Evolutionary conservation across 1,140 invertebrate species (phyloP).

Genomic region (Psix sp.): DNA sequence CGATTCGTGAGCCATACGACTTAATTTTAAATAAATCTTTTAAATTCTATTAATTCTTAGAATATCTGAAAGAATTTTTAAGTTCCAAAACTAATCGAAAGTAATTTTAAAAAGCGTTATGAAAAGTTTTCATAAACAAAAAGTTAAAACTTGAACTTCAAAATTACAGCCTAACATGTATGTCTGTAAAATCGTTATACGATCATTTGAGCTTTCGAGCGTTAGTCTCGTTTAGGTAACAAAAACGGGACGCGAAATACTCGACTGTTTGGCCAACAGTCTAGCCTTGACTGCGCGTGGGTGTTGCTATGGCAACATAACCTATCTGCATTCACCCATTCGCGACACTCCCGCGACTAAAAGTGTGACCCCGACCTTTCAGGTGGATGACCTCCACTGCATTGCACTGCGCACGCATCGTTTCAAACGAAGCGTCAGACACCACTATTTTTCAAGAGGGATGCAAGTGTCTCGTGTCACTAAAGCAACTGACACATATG

Average conservation of each 20-base stretch:
- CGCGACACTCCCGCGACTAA: constrained; percentile 62
- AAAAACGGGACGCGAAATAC: constrained; percentile 24
- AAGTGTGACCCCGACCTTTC: constrained; percentile 77
- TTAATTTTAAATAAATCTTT: too few relatives aligned
- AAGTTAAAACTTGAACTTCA: too few relatives aligned
- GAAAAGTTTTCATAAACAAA: too few relatives aligned
- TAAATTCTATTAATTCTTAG: too few relatives aligned
- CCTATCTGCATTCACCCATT: constrained; percentile 42
- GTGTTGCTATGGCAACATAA: constrained; percentile 75
- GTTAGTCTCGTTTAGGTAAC: constrained; percentile 17
- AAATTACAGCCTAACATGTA: too few relatives aligned
- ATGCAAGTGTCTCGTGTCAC: constrained; percentile 55
- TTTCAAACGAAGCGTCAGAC: constrained; percentile 32
- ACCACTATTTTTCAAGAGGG: constrained; percentile 25
- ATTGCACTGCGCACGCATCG: constrained; percentile 69
- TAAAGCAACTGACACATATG: constrained; percentile 35
- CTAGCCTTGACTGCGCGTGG: constrained; percentile 75
- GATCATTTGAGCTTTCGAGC: constrained; percentile 18
- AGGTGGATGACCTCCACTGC: constrained; percentile 78
- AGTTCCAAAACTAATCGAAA: too few relatives aligned
- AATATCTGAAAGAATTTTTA: too few relatives aligned
- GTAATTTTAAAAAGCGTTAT: too few relatives aligned
- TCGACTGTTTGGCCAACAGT: constrained; percentile 64
- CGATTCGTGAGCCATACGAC: too few relatives aligned
- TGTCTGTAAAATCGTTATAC: constrained; percentile 8